These are phyloP conservation scores for Eulemur coronatus DNA, from an alignment of 2,797 vertebrate species.

Conservation along the genomic window DNA sequence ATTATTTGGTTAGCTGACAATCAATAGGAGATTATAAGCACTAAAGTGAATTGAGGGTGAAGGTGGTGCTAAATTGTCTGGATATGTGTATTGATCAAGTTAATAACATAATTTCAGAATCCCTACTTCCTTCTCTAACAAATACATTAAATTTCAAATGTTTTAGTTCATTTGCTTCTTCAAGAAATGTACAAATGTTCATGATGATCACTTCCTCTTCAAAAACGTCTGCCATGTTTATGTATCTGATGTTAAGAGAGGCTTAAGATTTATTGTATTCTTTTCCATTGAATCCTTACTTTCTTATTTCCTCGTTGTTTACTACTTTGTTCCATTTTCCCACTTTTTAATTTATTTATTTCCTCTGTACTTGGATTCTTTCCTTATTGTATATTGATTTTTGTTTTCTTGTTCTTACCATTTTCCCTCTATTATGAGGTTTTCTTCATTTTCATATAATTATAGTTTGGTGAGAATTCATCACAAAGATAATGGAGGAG, in stretches of 20 bases:
- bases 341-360: not conserved
- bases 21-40: conserved; percentile 39
- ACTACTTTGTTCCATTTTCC: not conserved
- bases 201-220: not conserved
- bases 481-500: not conserved
- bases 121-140: not conserved
- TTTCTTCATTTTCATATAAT: not conserved
- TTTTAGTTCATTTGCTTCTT: conserved; percentile 25
- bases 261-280: not conserved
- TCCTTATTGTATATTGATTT: not conserved
- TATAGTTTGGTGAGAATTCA: not conserved
- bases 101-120: conserved; percentile 38
- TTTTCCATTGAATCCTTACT: not conserved
- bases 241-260: not conserved
- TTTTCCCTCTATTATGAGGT: not conserved
- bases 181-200: not conserved
- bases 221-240: not conserved
- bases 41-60: not conserved
- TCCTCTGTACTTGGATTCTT: not conserved
- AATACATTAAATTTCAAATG: not conserved
- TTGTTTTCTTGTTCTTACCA: not conserved
- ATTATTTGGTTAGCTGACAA: conserved; percentile 39
- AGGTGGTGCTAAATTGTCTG: conserved; percentile 20
- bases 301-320: not conserved
- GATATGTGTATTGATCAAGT: conserved; percentile 53